Base-by-base conservation (phyloP, 2,888 invertebrate species). In the Apodemia mormo region DNA sequence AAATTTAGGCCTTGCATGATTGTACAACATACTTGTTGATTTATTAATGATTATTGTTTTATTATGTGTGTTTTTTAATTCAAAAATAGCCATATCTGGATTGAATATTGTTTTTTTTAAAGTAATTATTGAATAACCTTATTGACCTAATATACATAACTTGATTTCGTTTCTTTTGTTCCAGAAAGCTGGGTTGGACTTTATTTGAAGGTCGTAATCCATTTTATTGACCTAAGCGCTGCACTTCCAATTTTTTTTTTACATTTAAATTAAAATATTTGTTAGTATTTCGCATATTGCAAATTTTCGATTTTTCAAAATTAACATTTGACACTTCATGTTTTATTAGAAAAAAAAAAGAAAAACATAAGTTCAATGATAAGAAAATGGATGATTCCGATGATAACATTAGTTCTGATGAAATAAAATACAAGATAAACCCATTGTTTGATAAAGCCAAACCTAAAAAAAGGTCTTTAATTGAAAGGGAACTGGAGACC, bases 131-230 rank as follows among this genome's bases (percentile, higher is more conserved):
- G 76, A 85, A 81, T 91, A 91, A 91, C 90, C 90, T 90, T 87
- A 80, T 82, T 87, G 77, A 72, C 74, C 77, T 77, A 77, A 80
- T 83, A 80, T 79, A 66, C 82, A 82, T 84, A 93, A 93, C 92
- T 92, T 92, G 83, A 88, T 90, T 90, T 92, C 68, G 85, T 82
- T 92, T 93, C 85, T 92, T 90, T 90, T 92, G 90, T 92, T 91
- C 86, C 88, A 91, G 90, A 78, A 74, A 72, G 75, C 71, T 76
- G 76, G 77, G 76, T 76, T 80, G 80, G 77, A 76, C 75, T 67
- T 71, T 75, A 77, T 80, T 69, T 80, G 82, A 76, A 76, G 74
- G 70, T 80, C 70, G 73, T 73, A 78, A 78, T 78, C 78, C 73
- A 76, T 81, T 80, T 80, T 77, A 79, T 77, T 74, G 68, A 70